Conservation (phyloP, 1,140 invertebrate species). For the Sycobia sp. region DNA sequence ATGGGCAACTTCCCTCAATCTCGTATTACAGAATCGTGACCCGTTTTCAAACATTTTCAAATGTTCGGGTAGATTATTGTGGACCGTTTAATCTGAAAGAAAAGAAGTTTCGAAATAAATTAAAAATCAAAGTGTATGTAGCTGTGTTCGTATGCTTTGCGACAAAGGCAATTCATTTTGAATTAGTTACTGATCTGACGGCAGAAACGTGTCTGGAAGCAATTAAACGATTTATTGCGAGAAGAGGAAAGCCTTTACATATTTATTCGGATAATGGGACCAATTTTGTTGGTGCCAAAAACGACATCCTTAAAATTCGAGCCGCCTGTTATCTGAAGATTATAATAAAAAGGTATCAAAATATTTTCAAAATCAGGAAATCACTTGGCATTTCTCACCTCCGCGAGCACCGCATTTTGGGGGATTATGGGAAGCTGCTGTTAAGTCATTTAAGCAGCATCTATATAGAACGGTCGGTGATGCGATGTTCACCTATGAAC, state of each 20-base stretch:
- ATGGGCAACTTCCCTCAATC: conserved; percentile 16
- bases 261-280: conserved; percentile 7
- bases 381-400: no score
- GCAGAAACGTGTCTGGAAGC: neutral
- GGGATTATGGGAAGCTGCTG: no score
- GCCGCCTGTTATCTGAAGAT: no score
- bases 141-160: neutral
- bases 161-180: neutral
- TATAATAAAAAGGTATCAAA: no score
- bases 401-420: no score
- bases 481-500: no score
- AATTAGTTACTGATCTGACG: neutral
- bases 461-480: no score
- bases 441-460: no score
- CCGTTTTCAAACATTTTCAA: neutral
- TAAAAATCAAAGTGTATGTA: neutral
- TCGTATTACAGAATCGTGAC: neutral
- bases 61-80: conserved; percentile 9
- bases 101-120: neutral
- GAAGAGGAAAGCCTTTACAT: neutral
- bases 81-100: conserved; percentile 1
- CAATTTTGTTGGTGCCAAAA: conserved; percentile 6
- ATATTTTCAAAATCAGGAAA: no score
- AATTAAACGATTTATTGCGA: neutral
- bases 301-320: neutral